A percentile compares a stretch with the other conserved stretches of the same genome.
These are phyloP conservation scores for Myrmecophaga tridactyla DNA, from an alignment of 2,113 vertebrate species.

Conservation along the genomic window DNA sequence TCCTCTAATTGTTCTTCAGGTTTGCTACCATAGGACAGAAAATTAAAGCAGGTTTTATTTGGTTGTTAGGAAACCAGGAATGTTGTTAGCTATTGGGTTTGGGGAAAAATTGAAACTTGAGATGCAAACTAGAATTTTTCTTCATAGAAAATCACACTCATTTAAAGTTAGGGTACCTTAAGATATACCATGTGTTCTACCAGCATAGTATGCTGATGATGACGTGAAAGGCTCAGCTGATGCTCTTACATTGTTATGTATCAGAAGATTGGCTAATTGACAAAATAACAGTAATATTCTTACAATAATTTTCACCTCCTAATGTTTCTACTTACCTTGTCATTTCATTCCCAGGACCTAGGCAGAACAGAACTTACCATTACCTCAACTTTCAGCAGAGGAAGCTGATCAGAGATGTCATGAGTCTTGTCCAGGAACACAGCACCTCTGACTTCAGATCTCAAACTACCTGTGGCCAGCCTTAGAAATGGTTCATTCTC, in stretches of 20 bases:
- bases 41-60: not conserved
- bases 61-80: not conserved
- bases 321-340: not conserved
- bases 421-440: not conserved
- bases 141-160: not conserved
- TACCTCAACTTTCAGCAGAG: not conserved
- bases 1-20: not conserved
- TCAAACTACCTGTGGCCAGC: not conserved
- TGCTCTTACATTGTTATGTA: rapidly evolving
- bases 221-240: rapidly evolving
- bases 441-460: not conserved
- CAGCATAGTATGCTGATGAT: rapidly evolving
- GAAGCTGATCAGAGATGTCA: not conserved
- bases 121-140: too few relatives aligned
- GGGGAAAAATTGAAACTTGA: not conserved
- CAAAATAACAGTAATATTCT: not conserved
- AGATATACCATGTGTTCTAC: too few relatives aligned
- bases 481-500: not conserved
- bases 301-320: not conserved
- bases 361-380: too few relatives aligned
- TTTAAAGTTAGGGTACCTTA: not conserved
- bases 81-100: rapidly evolving
- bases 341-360: not conserved
- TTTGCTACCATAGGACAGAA: not conserved
- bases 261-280: not conserved